Evolutionary conservation across 2,888 invertebrate species (phyloP).

Genomic region (Cataglyphis livida): DNA sequence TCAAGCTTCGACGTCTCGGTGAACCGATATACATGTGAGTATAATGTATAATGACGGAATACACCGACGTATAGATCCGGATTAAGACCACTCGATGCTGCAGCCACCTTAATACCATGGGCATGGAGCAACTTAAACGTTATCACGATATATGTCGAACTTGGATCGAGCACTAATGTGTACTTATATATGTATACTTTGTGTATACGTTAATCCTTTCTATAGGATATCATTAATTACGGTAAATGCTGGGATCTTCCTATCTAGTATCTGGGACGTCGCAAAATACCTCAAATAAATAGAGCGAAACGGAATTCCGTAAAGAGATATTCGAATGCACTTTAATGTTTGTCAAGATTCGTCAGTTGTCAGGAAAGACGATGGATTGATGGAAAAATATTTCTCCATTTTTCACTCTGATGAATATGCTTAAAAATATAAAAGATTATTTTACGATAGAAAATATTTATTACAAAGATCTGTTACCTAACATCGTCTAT

Average conservation of each 20-base stretch:
- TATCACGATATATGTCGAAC: slow-evolving; percentile 49
- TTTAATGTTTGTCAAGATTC: slow-evolving; percentile 16
- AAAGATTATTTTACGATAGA: background rate
- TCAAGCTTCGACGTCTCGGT: slow-evolving; percentile 64
- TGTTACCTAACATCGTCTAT: background rate
- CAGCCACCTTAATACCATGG: slow-evolving; percentile 44
- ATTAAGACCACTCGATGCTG: slow-evolving; percentile 63
- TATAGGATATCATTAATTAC: slow-evolving; percentile 67
- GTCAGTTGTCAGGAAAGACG: background rate
- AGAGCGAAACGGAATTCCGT: slow-evolving; percentile 37
- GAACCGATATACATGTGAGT: slow-evolving; percentile 41
- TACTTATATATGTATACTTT: slow-evolving; percentile 41
- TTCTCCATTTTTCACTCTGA: background rate
- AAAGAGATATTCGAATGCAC: slow-evolving; percentile 25
- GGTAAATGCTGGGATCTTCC: slow-evolving; percentile 42
- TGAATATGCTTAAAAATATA: background rate
- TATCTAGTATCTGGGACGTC: slow-evolving; percentile 5
- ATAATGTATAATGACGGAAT: slow-evolving; percentile 43
- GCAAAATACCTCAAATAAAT: slow-evolving; percentile 25
- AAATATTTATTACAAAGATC: background rate
- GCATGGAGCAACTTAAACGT: slow-evolving; percentile 51
- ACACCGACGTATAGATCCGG: slow-evolving; percentile 51
- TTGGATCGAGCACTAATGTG: slow-evolving; percentile 33
- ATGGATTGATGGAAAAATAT: slow-evolving; percentile 19
- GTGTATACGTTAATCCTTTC: slow-evolving; percentile 59